Base-by-base conservation (phyloP, 2,113 vertebrate genomes). In the Heliornis fulica region DNA sequence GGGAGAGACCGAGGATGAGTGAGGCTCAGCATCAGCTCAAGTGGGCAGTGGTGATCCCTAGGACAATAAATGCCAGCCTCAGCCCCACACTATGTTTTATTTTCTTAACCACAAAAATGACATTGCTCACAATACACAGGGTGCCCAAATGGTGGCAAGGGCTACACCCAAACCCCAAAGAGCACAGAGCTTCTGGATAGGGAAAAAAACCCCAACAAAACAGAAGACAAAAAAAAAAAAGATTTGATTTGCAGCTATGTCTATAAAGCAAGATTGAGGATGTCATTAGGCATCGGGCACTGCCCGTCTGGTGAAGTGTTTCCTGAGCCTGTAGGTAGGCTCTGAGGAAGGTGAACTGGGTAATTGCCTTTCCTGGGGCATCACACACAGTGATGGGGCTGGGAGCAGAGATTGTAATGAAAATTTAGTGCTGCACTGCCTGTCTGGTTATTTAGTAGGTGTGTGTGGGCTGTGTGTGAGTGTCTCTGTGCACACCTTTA, bases 351-450 rank as follows among this genome's bases (percentile, higher is more conserved):
- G 90, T 68, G 87, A 95, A 91, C 45, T 53, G 74, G 57, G 57
- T 93, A 95, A 97, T 96, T 91, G 88, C 80, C 86, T 94, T 96
- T 97, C 69, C 93, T 57, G 69, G 88, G 56, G 81, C 89, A 94
- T 95, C 96, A 92, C 89, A 76, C 79, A 84, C 70, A 75, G 68
- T 25, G 78, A 81, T 70, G 34, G 43, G 19, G 8, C 10, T 11
- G 19, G 11, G 20, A n/a, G 6, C 40, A 76, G 70, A 79, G 40
- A n/a, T 3, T 45, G 36, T 29, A 77, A 94, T 77, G 87, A 53
- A 76, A 90, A 79, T 15, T 17, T n/a, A 69, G 22, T 6, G 13
- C 70, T 0, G 6, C 11, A 3, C 57, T 71, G n/a, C 23, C 34
- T 64, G 69, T 40, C 70, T 0, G 0, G 10, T 68, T 71, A 22